These are phyloP conservation scores for Mimas tiliae DNA, from an alignment of 2,888 invertebrate species.

Conservation along the genomic window DNA sequence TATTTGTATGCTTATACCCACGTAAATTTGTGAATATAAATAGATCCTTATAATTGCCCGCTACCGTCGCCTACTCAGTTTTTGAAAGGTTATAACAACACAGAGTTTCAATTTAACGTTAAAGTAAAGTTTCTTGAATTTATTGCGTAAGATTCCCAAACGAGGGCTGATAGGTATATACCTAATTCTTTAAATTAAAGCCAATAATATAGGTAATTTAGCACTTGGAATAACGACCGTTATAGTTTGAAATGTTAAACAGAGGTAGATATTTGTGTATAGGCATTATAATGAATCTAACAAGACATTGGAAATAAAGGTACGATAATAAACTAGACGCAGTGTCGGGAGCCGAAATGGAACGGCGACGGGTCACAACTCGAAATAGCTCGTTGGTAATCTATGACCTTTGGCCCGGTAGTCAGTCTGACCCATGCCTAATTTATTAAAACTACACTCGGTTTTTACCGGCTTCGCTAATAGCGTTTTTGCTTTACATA, in stretches of 20 bases:
- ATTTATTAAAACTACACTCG: constrained; percentile 69
- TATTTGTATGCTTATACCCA: neutral
- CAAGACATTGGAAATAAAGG: constrained; percentile 45
- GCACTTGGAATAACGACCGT: too few species aligned
- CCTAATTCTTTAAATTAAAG: neutral
- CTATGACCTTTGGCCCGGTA: constrained; percentile 71
- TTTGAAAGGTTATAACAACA: neutral
- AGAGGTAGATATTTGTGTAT: neutral
- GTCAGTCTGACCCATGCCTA: constrained; percentile 65
- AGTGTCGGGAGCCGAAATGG: constrained; percentile 63
- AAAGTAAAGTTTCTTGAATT: neutral
- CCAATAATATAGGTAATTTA: too few species aligned
- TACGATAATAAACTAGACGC: constrained; percentile 51
- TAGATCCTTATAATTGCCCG: neutral
- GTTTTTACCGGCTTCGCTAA: constrained; percentile 49
- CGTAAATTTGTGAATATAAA: neutral
- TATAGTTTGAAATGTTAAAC: too few species aligned
- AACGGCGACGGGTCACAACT: constrained; percentile 67
- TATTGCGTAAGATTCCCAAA: neutral
- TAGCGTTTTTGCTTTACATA: constrained; percentile 39
- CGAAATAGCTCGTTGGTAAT: constrained; percentile 75
- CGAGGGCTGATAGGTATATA: neutral
- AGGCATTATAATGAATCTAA: neutral
- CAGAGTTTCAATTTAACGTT: neutral
- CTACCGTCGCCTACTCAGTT: neutral